Percentiles rank a stretch among this genome's conserved stretches.
Conservation (phyloP, 2,113 vertebrate species). For the Craseonycteris thonglongyai region DNA sequence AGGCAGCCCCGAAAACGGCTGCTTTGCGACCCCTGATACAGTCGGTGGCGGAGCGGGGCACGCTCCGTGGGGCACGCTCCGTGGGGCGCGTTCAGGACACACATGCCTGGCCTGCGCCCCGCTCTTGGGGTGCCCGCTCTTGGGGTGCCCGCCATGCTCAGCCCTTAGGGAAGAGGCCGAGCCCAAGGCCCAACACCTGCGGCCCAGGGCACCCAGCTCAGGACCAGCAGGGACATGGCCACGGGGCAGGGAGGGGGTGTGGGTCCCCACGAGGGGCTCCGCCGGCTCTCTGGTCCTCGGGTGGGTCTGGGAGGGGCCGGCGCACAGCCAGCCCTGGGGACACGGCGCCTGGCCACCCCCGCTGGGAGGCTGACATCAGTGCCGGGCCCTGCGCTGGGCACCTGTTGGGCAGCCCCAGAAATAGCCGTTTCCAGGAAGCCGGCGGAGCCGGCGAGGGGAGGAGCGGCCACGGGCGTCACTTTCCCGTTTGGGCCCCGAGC, state of each 20-base stretch:
- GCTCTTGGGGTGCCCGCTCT: fast-evolving
- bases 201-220: not conserved
- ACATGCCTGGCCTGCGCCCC: too few species aligned
- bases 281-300: fast-evolving
- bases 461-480: fast-evolving
- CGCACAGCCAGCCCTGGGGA: too few species aligned
- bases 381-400: not conserved
- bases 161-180: not conserved
- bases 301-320: too few species aligned
- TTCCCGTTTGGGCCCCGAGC: not conserved
- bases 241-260: too few species aligned
- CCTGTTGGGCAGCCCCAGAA: slow-evolving; percentile 8
- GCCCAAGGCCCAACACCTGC: too few species aligned
- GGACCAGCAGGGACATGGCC: fast-evolving
- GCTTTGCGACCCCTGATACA: fast-evolving
- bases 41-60: not conserved
- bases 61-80: too few species aligned
- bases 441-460: slow-evolving; percentile 48
- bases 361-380: slow-evolving; percentile 34
- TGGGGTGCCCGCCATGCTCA: fast-evolving
- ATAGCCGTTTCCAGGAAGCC: not conserved
- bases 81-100: fast-evolving
- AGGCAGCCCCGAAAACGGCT: not conserved
- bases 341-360: not conserved
- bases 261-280: fast-evolving